Base-by-base conservation (phyloP, 2,888 invertebrate species). In the Mesorhabditis spiculigera region DNA sequence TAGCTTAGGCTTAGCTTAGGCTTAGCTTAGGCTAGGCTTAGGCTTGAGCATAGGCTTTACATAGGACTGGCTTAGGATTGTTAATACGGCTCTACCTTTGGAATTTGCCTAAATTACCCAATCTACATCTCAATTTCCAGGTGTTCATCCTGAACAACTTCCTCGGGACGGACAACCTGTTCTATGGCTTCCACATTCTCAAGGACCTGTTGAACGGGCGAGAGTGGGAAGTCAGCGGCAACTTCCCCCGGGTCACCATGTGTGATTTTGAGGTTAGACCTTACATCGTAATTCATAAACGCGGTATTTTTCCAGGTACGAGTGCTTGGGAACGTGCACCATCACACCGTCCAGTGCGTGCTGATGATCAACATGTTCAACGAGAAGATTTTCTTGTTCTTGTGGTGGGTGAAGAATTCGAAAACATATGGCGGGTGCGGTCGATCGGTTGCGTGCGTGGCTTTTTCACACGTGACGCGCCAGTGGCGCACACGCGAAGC, bases 281-380 rank as follows among this genome's bases (percentile, higher is more conserved):
- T 8, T 63, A 13, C 5, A 65, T 28, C 28, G 41, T 2, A 10
- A 65, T 13, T 3, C 41, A 43, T 28, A 43, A 6, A 43, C 10
- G 3, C 6, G 43, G 13, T 28, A 8, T 1, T 62, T 28, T 66
- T 80, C 61, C 63, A 83, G 82, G 85, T 87, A 50, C 85, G 88
- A 66, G 88, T 88, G 77, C 81, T 89, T 68, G 86, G 86, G 68
- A 86, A 86, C 73, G 86, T 86, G 42, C 86, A 86, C 70, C 86
- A 86, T 73, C 85, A 86, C 75, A 86, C 86, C 16, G 86, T 86
- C n/a, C 86, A 86, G 78, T 86, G 86, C 66, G 86, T 86, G 43
- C 76, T 85, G 5, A 85, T 85, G 85, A 85, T 85, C 74, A 85
- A 84, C 71, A 84, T 84, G 84, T 78, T 79, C 75, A 78, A 79